Base-by-base conservation (phyloP, 2,797 vertebrate species). In the Cynopterus sphinx region DNA sequence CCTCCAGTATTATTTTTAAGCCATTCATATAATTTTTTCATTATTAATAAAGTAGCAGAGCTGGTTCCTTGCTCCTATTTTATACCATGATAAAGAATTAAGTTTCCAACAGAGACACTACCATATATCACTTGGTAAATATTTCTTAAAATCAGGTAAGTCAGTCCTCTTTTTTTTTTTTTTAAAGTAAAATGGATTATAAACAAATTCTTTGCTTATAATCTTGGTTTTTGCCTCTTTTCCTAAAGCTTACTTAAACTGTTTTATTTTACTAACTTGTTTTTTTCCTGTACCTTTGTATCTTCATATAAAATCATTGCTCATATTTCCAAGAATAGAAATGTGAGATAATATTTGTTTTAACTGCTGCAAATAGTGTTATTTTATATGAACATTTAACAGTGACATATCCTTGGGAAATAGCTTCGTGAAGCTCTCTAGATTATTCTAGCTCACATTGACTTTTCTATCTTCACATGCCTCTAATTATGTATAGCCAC, bases 1-100 rank as follows among this genome's bases (percentile, higher is more conserved):
- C 90, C 46, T 91, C 22, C 75, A 82, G 3, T 63, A 77, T 81
- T 82, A 75, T 49, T 91, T 93, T 91, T 57, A 96, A 89, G 17
- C 24, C 9, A 39, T 84, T 77, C 73, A 33, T 92, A 6, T 93
- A 85, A 26, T 59, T 90, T 75, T 61, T 22, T n/a, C 46, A 39
- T 68, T 92, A 83, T 75, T 90, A 88, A 77, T 84, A 78, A 93
- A 26, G 31, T 55, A 59, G 15, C 28, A 70, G 22, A 92, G 21
- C 39, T 68, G 39, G 16, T 65, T 93, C 63, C 89, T 49, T 89
- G n/a, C n/a, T 86, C 28, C n/a, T 78, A 0, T 78, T 93, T 82
- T 97, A 19, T 36, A 83, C 57, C 28, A 5, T 77, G 49, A 81
- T 90, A 89, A 89, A 43, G 53, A 86, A 79, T 61, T 87, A 87